A percentile compares a stretch with the other conserved stretches of the same genome.
These are phyloP conservation scores for Papilio elwesi DNA, from an alignment of 2,888 invertebrate species.

Conservation along the genomic window DNA sequence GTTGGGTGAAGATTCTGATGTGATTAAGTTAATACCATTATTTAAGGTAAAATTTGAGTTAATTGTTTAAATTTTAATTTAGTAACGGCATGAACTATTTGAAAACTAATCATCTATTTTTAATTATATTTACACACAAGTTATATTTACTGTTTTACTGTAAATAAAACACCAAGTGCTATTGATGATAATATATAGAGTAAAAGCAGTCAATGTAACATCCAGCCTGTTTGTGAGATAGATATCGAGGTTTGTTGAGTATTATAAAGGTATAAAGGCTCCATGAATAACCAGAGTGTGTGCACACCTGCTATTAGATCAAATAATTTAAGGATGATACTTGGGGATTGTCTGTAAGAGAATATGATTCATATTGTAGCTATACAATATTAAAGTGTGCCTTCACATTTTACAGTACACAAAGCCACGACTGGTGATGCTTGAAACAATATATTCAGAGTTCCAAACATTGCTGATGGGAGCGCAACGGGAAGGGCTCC, in stretches of 20 bases:
- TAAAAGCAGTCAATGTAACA: too few species aligned
- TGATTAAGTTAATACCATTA: slow-evolving; percentile 66
- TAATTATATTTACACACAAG: too few species aligned
- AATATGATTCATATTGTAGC: neutral
- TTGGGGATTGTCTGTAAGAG: neutral
- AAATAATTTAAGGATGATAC: neutral
- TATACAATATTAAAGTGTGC: neutral
- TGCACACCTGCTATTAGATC: too few species aligned
- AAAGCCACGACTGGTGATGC: slow-evolving; percentile 70
- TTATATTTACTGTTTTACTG: too few species aligned
- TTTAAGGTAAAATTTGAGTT: slow-evolving; percentile 63
- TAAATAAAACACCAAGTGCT: too few species aligned
- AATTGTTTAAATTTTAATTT: neutral
- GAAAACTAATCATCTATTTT: too few species aligned
- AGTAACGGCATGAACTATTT: too few species aligned
- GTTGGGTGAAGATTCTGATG: slow-evolving; percentile 51
- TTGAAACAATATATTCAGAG: slow-evolving; percentile 72
- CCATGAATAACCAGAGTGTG: too few species aligned
- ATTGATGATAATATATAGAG: too few species aligned
- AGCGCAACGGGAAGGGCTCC: slow-evolving; percentile 47
- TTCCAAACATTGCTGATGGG: slow-evolving; percentile 63
- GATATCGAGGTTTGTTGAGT: too few species aligned
- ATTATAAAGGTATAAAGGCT: too few species aligned
- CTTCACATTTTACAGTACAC: slow-evolving; percentile 68
- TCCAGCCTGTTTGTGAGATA: too few species aligned